These are phyloP conservation scores for Pteronura brasiliensis DNA, from an alignment of 2,113 vertebrate species.

Conservation along the genomic window DNA sequence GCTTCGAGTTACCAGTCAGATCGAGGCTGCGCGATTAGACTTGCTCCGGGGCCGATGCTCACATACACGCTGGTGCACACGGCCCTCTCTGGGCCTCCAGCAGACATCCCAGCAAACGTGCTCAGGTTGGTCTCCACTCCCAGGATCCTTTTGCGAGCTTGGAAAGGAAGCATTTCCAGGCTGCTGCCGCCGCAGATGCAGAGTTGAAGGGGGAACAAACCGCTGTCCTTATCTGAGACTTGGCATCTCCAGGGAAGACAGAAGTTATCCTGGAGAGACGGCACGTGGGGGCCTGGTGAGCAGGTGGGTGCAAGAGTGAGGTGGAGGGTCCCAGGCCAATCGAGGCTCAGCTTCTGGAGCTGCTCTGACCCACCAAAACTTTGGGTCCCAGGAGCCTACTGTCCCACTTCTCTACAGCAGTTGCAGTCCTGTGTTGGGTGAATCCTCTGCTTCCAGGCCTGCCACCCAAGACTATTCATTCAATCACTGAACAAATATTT, in stretches of 20 bases:
- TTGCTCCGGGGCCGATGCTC: conserved; percentile 76
- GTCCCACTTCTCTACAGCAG: neutral
- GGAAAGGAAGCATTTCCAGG: neutral
- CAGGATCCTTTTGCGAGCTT: conserved; percentile 49
- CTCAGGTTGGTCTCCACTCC: conserved; percentile 13
- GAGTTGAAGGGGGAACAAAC: neutral
- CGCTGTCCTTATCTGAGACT: neutral
- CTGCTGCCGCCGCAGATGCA: neutral
- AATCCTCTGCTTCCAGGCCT: neutral
- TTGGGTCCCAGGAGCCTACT: neutral
- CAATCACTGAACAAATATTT: neutral
- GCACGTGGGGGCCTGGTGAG: neutral
- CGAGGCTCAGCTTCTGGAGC: neutral
- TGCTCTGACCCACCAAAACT: neutral
- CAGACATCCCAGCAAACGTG: conserved; percentile 71
- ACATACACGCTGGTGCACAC: conserved; percentile 62
- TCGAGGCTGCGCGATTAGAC: conserved; percentile 72
- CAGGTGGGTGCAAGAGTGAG: neutral
- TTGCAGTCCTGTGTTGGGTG: neutral
- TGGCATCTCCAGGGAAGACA: neutral
- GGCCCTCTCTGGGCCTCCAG: conserved; percentile 53
- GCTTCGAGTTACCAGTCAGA: conserved; percentile 83
- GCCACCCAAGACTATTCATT: neutral
- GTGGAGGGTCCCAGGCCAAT: neutral
- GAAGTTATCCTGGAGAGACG: neutral